A percentile compares a stretch with the other conserved stretches of the same genome.
Evolutionary conservation across 2,113 vertebrate species (phyloP).

Genomic region (Tympanuchus pallidicinctus): DNA sequence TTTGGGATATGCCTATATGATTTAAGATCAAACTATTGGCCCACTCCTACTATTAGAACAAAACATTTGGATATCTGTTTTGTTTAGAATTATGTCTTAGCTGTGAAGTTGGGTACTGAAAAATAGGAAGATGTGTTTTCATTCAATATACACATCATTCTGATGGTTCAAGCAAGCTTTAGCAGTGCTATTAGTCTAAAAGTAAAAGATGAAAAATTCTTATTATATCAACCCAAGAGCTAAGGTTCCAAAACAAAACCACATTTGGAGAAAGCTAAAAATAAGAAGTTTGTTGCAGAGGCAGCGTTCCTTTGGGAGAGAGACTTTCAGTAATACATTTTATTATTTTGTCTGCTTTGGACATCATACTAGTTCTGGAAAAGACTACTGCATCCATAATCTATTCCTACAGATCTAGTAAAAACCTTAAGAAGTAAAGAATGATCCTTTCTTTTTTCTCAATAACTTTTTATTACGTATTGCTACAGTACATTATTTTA

Average conservation of each 20-base stretch:
- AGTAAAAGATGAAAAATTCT: neutral
- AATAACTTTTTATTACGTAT: neutral
- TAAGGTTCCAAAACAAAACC: neutral
- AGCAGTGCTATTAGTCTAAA: neutral
- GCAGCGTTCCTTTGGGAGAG: neutral
- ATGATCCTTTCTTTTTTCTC: neutral
- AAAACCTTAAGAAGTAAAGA: neutral
- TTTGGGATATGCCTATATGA: neutral
- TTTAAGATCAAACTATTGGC: neutral
- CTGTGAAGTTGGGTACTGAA: neutral
- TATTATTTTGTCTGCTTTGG: neutral
- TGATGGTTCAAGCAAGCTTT: neutral
- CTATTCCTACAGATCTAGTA: neutral
- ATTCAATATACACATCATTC: neutral
- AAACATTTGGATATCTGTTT: accelerated
- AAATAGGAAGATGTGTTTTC: neutral
- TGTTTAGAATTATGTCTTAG: neutral
- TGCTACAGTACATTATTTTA: neutral
- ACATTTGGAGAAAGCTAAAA: neutral
- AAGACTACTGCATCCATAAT: neutral
- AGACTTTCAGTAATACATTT: neutral
- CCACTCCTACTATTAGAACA: neutral
- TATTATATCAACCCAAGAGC: neutral
- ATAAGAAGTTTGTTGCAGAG: neutral
- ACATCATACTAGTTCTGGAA: neutral